Evolutionary conservation across 2,113 vertebrate species (phyloP).

Genomic region (Arvicanthis niloticus): DNA sequence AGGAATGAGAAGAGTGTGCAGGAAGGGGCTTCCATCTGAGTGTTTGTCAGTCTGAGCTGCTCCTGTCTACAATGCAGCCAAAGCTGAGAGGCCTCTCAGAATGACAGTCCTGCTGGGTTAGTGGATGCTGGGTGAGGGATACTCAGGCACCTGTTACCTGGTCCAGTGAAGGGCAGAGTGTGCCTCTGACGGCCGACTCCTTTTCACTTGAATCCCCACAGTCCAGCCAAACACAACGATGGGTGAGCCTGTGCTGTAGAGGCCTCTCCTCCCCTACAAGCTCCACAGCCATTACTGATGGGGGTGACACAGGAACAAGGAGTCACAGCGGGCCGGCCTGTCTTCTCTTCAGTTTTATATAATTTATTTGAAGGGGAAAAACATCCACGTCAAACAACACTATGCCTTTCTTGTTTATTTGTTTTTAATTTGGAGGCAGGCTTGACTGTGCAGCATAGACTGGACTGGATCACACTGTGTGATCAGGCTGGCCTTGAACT

Average conservation of each 20-base stretch:
- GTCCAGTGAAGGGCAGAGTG: slow-evolving; percentile 75
- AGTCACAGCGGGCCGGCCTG: slow-evolving; percentile 8
- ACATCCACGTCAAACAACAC: slow-evolving; percentile 1
- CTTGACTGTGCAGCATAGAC: neutral
- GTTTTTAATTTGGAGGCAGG: neutral
- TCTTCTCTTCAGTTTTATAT: slow-evolving; percentile 59
- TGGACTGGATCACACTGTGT: neutral
- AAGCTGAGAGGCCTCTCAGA: slow-evolving; percentile 70
- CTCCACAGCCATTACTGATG: slow-evolving; percentile 59
- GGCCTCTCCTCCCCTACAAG: slow-evolving; percentile 75
- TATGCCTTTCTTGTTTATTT: neutral
- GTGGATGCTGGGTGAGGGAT: slow-evolving; percentile 73
- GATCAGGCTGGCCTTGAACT: neutral
- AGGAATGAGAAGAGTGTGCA: too few species aligned
- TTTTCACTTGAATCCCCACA: slow-evolving; percentile 80
- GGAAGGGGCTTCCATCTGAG: too few species aligned
- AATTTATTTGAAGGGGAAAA: slow-evolving; percentile 3
- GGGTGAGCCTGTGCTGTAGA: slow-evolving; percentile 58
- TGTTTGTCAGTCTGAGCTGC: neutral
- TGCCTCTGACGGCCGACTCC: slow-evolving; percentile 73
- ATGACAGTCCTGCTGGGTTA: slow-evolving; percentile 75
- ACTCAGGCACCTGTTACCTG: slow-evolving; percentile 74
- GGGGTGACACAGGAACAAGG: slow-evolving; percentile 54
- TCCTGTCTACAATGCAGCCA: slow-evolving; percentile 59
- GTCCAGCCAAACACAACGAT: slow-evolving; percentile 68